Conservation (phyloP, 2,888 invertebrate species). For the Ormyrus pomaceus region DNA sequence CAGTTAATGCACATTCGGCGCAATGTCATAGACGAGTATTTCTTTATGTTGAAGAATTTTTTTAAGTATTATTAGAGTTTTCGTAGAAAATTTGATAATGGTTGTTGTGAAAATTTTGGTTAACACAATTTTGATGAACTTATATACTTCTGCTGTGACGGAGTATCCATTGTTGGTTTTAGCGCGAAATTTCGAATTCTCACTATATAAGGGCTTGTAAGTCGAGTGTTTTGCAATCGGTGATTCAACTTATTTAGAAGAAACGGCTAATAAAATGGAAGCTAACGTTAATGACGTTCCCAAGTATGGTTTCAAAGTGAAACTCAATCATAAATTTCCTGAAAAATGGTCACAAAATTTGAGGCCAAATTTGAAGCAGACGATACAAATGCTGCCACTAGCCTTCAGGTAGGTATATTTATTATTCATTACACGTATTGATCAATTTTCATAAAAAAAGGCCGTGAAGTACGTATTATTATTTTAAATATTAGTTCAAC, state of each 20-base stretch:
- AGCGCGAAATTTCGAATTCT: slow-evolving; percentile 23
- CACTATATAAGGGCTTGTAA: background rate
- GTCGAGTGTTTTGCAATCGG: background rate
- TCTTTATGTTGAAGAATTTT: no score
- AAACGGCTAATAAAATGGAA: slow-evolving; percentile 24
- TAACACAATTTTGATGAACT: no score
- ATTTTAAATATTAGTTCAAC: no score
- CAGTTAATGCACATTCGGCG: no score
- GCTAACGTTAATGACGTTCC: slow-evolving; percentile 74
- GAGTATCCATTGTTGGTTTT: background rate
- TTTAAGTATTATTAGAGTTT: no score
- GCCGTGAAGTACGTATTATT: no score
- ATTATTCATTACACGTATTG: background rate
- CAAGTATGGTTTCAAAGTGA: slow-evolving; percentile 84
- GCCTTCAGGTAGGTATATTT: slow-evolving; percentile 78
- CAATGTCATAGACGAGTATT: no score
- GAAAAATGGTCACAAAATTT: slow-evolving; percentile 84
- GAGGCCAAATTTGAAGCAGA: slow-evolving; percentile 82
- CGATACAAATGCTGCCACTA: slow-evolving; percentile 84
- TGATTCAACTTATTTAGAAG: no score
- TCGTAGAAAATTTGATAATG: no score
- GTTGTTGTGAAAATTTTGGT: no score
- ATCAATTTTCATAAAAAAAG: no score
- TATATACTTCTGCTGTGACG: background rate
- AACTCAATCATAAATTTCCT: slow-evolving; percentile 85